Base-by-base conservation (phyloP, 2,888 invertebrate genomes). In the Ochropleura plecta region DNA sequence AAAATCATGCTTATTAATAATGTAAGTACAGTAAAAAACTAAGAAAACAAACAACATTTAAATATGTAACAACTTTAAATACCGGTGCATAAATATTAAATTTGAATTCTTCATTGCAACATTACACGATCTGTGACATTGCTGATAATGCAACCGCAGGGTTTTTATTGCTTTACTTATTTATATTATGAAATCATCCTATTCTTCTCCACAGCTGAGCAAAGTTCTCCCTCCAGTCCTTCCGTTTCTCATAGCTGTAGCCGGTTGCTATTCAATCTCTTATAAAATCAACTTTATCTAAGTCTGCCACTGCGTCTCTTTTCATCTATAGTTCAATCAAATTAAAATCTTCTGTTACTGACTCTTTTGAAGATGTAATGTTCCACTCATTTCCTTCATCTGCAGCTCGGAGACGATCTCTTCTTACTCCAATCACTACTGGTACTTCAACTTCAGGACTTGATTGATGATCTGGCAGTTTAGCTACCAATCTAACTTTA, bases 391-490 rank as follows among this genome's bases (percentile, higher is more conserved):
- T 20, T 7, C 9, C n/a, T 12, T 18, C 7, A 7, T 16, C 55
- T 55, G 14, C 40, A 46, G 9, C 49, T 30, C 40, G 44, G 7
- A 20, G n/a, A 12, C n/a, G 8, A 5, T 68, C 18, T 59, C 18
- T 77, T 53, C 70, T 67, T 44, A 86, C 83, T 18, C 89, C 88
- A 57, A 91, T 86, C 5, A 88, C 86, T 55, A 91, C 81, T 55
- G 90, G 90, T 20, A 89, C 78, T 51, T 89, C 82, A 0, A 79
- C 63, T 8, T 76, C 74, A 12, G 82, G 68, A 76, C 91, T 88
- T 9, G 70, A 66, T 59, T 89, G 72, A 14, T 88, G 90, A 8
- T 88, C 70, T 3, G 91, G 90, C 3, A 91, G 55, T 60, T 74
- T 73, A 1, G 84, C 66, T 0, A 88, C 89, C 1, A 91, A 78